Percentiles rank a stretch among this genome's conserved stretches.
Conservation (phyloP, 2,888 invertebrate species). For the Melinaea menophilus region DNA sequence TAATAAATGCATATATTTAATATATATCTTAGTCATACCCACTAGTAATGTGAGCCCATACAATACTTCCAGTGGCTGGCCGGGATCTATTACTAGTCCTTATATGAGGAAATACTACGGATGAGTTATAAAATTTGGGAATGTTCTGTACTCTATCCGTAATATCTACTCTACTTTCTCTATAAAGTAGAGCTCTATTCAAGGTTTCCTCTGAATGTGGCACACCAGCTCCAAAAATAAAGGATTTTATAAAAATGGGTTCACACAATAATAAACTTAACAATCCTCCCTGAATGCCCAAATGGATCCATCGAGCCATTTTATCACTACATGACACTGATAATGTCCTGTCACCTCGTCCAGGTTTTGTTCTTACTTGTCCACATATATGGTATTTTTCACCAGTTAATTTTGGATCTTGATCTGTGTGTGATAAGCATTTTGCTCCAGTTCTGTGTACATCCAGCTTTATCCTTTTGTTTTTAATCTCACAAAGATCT, state of each 20-base stretch:
- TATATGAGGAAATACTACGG: conserved; percentile 44
- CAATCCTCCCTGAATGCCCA: conserved; percentile 91
- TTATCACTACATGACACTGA: conserved; percentile 98
- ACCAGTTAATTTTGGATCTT: conserved; percentile 80
- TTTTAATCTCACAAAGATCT: conserved; percentile 36
- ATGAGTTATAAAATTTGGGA: conserved; percentile 51
- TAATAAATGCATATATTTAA: conserved; percentile 4
- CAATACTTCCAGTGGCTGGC: conserved; percentile 59
- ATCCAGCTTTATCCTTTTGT: conserved; percentile 44
- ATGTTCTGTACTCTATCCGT: conserved; percentile 27
- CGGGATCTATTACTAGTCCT: conserved; percentile 40
- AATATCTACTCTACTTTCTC: conserved; percentile 39
- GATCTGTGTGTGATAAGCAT: conserved; percentile 74
- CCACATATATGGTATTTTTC: conserved; percentile 82
- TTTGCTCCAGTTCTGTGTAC: conserved; percentile 94
- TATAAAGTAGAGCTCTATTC: conserved; percentile 70
- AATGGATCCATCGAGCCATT: conserved; percentile 90
- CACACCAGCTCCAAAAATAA: conserved; percentile 83
- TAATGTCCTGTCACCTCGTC: conserved; percentile 90
- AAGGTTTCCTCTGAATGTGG: conserved; percentile 80
- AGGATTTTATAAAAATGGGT: conserved; percentile 83
- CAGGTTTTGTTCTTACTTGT: conserved; percentile 91
- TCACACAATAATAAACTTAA: conserved; percentile 81
- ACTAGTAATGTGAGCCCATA: conserved; percentile 50
- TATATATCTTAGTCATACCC: conserved; percentile 40